Evolutionary conservation across 2,888 invertebrate species (phyloP).

Genomic region (Himalopsyche japonica): DNA sequence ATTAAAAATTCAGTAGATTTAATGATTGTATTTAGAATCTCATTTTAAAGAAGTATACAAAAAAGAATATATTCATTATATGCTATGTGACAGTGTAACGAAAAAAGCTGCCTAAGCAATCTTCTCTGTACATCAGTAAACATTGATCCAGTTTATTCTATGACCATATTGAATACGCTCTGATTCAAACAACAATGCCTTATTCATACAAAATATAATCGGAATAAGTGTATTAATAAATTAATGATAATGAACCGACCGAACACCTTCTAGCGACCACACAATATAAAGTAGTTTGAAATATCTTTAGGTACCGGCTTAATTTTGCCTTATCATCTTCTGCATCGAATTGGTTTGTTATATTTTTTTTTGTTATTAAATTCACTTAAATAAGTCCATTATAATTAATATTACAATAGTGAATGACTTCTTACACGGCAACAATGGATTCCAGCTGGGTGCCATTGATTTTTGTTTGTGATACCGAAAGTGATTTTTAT

Average conservation of each 20-base stretch:
- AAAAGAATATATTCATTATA: too few species aligned
- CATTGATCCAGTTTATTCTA: background rate
- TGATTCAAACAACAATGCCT: background rate
- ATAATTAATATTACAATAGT: background rate
- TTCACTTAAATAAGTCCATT: conserved; percentile 23
- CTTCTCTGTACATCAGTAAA: background rate
- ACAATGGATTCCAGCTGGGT: conserved; percentile 17
- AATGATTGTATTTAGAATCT: too few species aligned
- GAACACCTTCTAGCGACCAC: background rate
- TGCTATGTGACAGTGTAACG: too few species aligned
- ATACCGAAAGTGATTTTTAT: too few species aligned
- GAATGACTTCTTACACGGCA: background rate
- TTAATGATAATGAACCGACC: background rate
- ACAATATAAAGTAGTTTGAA: conserved; percentile 13
- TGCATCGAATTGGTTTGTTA: conserved; percentile 21
- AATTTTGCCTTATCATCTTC: conserved; percentile 17
- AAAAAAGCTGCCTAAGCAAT: too few species aligned
- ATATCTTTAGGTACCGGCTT: background rate
- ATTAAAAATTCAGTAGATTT: too few species aligned
- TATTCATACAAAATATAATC: background rate
- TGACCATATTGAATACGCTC: background rate
- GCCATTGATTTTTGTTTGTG: background rate
- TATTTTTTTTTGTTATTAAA: conserved; percentile 25
- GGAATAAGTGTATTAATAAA: background rate
- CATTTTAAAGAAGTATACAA: too few species aligned